Evolutionary conservation across 1,140 invertebrate genomes (phyloP), one percentile per base, ranked within the genome.

Genomic region (Bombus difficillimus): DNA sequence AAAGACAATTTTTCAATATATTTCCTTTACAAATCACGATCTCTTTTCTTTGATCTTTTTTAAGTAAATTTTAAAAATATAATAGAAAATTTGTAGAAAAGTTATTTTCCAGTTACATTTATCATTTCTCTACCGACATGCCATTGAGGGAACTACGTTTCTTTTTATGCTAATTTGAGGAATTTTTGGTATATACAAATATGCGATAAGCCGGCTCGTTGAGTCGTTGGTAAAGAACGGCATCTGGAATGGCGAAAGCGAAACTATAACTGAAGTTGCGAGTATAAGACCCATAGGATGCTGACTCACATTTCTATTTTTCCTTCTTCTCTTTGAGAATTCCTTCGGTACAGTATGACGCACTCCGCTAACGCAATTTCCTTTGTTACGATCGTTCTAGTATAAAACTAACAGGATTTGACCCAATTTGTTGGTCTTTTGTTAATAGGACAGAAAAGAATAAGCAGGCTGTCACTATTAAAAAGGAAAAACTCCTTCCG

Each of bases 231-330:
- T 39, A n/a, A 81, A 59, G 71, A 80, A 87, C 18, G 47, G 47
- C 47, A 32, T 32, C 18, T 76, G 41, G 68, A 86, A 85, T 43
- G 83, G 86, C 88, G 88, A 90, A 90, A 90, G 89, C 90, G 81
- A 90, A 90, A 81, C 79, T 62, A 18, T 64, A 37, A 64, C 37
- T 53, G 18, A 22, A 62, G 62, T 69, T 25, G 85, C 22, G 47
- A 53, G 47, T 53, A 53, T n/a, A 85, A 37, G 64, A 88, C 64
- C 57, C 73, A 37, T 53, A 41, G 72, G 71, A 83, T 41, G 73
- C 82, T 83, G 82, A 78, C 66, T 84, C 75, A 78, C 53, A 71
- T 82, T 64, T 43, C 4, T 4, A 43, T 78, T 69, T 71, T 59
- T 78, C 9, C 2, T 68, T 57, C 32, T 10, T 74, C 41, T 39